Base-by-base conservation (phyloP, 1,140 invertebrate genomes). In the Paracyclopina nana region DNA sequence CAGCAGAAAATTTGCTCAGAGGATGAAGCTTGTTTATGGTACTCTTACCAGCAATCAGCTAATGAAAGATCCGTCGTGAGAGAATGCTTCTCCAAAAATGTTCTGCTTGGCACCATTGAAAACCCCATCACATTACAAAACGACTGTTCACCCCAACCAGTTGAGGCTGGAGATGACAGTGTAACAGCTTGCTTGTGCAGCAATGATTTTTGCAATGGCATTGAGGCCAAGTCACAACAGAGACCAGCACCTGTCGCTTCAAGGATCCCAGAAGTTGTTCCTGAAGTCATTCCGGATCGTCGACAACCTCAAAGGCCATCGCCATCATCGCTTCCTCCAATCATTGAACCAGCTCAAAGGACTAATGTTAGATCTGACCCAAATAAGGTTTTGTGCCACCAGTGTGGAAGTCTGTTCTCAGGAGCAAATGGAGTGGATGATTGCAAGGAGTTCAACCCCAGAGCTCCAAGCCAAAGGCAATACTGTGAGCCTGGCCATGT, bases 21-120 rank as follows among this genome's bases (percentile, higher is more conserved):
- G 9, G 50, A 40, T 5, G 50, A 52, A 26, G 50, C 50, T n/a
- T 52, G 50, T 28, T 38, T 52, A 8, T 52, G 34, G 31, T 52
- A 52, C 28, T 52, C 50, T 8, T 52, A 40, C 16, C 31, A 40
- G 8, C 43, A 44, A 14, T 52, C 50, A 11, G 38, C 31, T n/a
- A 38, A 20, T 16, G 50, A 52, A 18, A 29, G 25, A 2, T 14
- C 50, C 25, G 27, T 52, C 8, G 43, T 52, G 6, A 34, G 50
- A 11, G 50, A 52, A 29, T 52, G 50, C 30, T 52, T 52, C 41
- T 40, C 50, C 34, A 44, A 34, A 4, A 40, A 16, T n/a, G 40
- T 52, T 9, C 50, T 52, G 6, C 40, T 52, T 2, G 50, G 50
- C 2, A 43, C 26, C 30, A 52, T 52, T 14, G 41, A 42, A 14